These are phyloP conservation scores for Mormyrops attenuatus DNA, from an alignment of 2,797 vertebrate genomes.

Conservation along the genomic window DNA sequence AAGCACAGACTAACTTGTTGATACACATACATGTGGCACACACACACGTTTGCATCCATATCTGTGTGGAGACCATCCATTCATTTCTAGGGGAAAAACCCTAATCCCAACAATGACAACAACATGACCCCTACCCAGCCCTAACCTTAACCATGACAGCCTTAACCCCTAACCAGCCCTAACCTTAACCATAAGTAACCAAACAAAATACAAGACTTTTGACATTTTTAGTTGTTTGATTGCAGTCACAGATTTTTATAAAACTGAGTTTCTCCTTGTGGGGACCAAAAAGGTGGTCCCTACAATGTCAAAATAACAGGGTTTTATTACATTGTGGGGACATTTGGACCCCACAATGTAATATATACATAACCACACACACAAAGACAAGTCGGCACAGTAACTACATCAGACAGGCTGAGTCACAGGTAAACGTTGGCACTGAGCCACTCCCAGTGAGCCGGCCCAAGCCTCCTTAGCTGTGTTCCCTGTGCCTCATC, in stretches of 20 bases:
- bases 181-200: background rate
- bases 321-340: background rate
- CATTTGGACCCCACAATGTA: background rate
- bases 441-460: background rate
- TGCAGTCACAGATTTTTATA: background rate
- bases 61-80: too few relatives aligned
- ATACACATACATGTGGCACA: background rate
- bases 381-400: background rate
- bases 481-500: constrained; percentile 15
- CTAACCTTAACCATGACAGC: background rate
- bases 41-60: too few relatives aligned
- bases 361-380: background rate
- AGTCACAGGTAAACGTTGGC: background rate
- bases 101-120: background rate
- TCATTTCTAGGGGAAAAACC: too few relatives aligned
- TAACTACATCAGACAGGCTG: background rate
- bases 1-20: background rate
- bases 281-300: background rate
- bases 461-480: constrained; percentile 18
- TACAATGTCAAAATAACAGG: too few relatives aligned
- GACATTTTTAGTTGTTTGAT: background rate
- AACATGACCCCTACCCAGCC: background rate
- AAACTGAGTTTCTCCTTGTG: background rate
- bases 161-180: background rate
- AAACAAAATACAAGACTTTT: background rate